Base-by-base conservation (phyloP, 2,797 vertebrate genomes). In the Lates japonicus region DNA sequence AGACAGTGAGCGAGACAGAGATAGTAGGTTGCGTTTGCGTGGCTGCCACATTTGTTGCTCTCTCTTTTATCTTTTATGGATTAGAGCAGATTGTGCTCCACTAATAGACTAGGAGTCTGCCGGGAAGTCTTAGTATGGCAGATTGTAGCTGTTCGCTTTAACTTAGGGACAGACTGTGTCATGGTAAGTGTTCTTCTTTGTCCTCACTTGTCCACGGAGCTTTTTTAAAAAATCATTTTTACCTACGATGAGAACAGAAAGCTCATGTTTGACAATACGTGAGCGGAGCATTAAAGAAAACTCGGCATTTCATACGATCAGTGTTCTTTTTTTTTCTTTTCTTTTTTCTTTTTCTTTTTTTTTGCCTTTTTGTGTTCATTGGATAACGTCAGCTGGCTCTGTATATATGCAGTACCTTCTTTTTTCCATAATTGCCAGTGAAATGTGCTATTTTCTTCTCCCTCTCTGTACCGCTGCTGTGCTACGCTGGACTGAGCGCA, bases 401-500 rank as follows among this genome's bases (percentile, higher is more conserved):
- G 72, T 1, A 37, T 55, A 48, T 57, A 54, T 48, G 71, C 71
- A 16, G 7, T 58, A 41, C 76, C 79, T 69, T 82, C 44, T 72
- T 62, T 71, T 68, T 71, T 68, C 67, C 35, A 46, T 88, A 86
- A 92, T 92, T 89, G 89, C 84, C 86, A 71, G 81, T 90, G 84
- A 94, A 93, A 92, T 88, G 82, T 86, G 91, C 85, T 87, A 78
- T 88, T 87, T 90, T 89, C 70, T 77, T 74, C 84, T 85, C 80
- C 64, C 80, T 87, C 86, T 90, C 84, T 88, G 90, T 91, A 71
- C 87, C 76, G 85, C 90, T 85, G 93, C 92, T 86, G 89, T 90
- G 91, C 92, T 95, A 92, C 84, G 90, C 81, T 90, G 93, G 93
- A 90, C 90, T 93, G 90, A 93, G 91, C 91, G 88, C 94, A 88